A percentile compares a stretch with the other conserved stretches of the same genome.
These are phyloP conservation scores for Tetragonula carbonaria DNA, from an alignment of 2,888 invertebrate species.

Conservation along the genomic window DNA sequence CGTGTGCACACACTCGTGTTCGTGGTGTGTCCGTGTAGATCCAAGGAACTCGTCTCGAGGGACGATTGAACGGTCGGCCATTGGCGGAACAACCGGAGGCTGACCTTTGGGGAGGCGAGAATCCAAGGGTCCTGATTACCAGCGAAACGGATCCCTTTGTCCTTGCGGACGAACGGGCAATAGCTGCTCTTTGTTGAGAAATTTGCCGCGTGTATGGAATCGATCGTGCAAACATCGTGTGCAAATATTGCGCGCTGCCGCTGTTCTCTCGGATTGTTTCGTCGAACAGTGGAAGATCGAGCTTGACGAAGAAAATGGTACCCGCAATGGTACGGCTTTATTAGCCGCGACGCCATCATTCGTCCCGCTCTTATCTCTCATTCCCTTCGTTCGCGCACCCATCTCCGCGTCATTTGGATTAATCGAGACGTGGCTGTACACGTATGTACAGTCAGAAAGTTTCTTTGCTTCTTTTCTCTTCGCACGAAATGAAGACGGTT, in stretches of 20 bases:
- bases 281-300: neutral
- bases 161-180: conserved; percentile 31
- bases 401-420: neutral
- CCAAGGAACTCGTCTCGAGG: conserved; percentile 60
- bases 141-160: conserved; percentile 61
- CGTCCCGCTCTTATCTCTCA: conserved; percentile 23
- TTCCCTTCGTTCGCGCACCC: conserved; percentile 22
- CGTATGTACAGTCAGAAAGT: neutral
- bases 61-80: conserved; percentile 64
- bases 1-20: neutral
- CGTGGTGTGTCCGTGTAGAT: neutral
- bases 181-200: conserved; percentile 21
- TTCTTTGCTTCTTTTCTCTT: no score
- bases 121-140: conserved; percentile 59
- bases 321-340: conserved; percentile 11
- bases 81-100: conserved; percentile 66
- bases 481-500: no score
- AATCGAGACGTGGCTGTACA: conserved; percentile 16
- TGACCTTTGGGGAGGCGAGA: conserved; percentile 68
- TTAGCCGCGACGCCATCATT: conserved; percentile 14
- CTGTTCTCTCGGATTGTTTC: neutral
- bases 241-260: conserved; percentile 1
- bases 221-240: conserved; percentile 35
- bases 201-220: conserved; percentile 31
- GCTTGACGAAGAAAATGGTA: conserved; percentile 17